phyloP scores from a whole-genome alignment of 2,888 invertebrate genomes.

The Sesia bembeciformis region DNA sequence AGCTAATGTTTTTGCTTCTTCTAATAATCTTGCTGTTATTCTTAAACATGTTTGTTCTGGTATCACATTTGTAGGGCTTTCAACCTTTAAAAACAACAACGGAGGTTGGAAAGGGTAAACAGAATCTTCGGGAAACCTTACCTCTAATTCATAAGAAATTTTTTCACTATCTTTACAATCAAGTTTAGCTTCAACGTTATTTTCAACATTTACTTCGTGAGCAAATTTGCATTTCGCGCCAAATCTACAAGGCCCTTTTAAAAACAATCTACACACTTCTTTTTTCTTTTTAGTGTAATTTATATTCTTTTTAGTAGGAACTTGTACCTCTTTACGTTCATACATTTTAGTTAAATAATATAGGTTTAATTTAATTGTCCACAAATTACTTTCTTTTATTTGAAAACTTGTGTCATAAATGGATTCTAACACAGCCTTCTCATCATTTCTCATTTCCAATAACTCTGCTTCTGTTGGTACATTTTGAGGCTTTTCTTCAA shows the following conservation, averaged over 20 bases:
- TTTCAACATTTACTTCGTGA: constrained; percentile 72
- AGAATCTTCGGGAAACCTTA: constrained; percentile 81
- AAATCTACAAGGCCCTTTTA: constrained; percentile 80
- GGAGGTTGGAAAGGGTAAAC: constrained; percentile 85
- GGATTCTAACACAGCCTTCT: constrained; percentile 83
- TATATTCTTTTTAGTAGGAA: constrained; percentile 50
- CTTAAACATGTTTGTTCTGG: constrained; percentile 78
- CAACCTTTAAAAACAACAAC: constrained; percentile 79
- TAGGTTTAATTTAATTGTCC: constrained; percentile 80
- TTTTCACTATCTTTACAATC: constrained; percentile 42
- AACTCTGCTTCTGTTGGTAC: constrained; percentile 68
- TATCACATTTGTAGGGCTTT: constrained; percentile 69
- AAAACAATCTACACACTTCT: constrained; percentile 78
- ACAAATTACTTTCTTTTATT: constrained; percentile 81
- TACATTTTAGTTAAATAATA: constrained; percentile 77
- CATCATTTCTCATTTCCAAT: constrained; percentile 79
- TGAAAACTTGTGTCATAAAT: constrained; percentile 83
- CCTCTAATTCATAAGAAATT: constrained; percentile 79
- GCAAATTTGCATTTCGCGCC: constrained; percentile 83
- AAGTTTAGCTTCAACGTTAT: constrained; percentile 22
- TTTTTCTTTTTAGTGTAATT: constrained; percentile 62
- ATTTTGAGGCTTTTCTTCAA: constrained; percentile 44
- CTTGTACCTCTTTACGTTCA: constrained; percentile 63
- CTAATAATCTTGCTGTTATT: constrained; percentile 77
- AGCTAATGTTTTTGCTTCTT: constrained; percentile 79